Conservation (phyloP, 2,797 vertebrate genomes). For the Oryzias sinensis region DNA sequence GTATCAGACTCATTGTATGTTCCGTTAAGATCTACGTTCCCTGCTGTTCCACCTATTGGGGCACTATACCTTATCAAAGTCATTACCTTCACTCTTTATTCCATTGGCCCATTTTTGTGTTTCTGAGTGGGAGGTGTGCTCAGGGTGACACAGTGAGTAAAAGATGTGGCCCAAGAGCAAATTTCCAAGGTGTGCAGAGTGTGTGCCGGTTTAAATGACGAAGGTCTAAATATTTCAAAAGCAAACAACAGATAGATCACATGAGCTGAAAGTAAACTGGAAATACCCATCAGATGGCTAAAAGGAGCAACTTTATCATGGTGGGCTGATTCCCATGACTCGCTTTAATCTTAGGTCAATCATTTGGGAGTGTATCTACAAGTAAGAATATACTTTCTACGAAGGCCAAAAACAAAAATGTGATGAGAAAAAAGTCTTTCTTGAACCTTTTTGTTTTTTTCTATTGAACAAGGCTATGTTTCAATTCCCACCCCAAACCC, state of each 20-base stretch:
- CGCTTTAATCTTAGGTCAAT: constrained; percentile 25
- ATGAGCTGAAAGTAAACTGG: constrained; percentile 27
- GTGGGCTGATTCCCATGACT: constrained; percentile 20
- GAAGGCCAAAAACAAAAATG: too few species aligned
- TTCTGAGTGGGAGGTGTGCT: constrained; percentile 31
- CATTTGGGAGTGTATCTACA: constrained; percentile 12
- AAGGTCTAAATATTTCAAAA: constrained; percentile 57
- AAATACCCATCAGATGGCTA: constrained; percentile 26
- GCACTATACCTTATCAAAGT: constrained; percentile 66
- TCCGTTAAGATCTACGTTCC: constrained; percentile 78
- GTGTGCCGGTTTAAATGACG: constrained; percentile 51
- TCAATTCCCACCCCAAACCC: too few species aligned
- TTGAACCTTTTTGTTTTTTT: too few species aligned
- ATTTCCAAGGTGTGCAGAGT: constrained; percentile 50
- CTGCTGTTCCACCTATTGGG: constrained; percentile 72
- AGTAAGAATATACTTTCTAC: background rate
- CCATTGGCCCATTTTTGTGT: constrained; percentile 38
- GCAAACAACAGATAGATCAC: constrained; percentile 58
- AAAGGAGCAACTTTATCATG: constrained; percentile 9
- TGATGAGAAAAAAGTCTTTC: too few species aligned
- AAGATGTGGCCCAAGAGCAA: constrained; percentile 21
- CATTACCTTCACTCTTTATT: constrained; percentile 72
- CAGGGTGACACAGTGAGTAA: constrained; percentile 33
- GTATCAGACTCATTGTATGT: constrained; percentile 79
- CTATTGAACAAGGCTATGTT: too few species aligned